These are phyloP conservation scores for Xanthia togata DNA, from an alignment of 2,888 invertebrate genomes.

Conservation along the genomic window DNA sequence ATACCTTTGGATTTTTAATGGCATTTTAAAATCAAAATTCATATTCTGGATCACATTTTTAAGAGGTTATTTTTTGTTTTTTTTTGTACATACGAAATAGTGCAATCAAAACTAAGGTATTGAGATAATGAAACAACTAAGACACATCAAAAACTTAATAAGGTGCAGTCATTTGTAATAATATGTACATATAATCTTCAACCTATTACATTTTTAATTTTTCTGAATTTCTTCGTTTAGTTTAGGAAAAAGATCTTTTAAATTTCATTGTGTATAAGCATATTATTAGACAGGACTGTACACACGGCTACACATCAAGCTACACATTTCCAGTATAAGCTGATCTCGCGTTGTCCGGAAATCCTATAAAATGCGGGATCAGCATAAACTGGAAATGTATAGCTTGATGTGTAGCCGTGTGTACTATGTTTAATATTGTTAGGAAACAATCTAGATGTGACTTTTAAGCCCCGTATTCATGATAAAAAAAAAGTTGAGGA, in stretches of 20 bases:
- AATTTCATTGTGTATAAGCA: background rate
- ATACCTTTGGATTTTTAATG: slow-evolving; percentile 34
- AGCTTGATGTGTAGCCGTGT: no score
- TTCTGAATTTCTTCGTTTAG: background rate
- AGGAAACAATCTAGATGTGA: slow-evolving; percentile 34
- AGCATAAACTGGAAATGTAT: no score
- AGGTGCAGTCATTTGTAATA: background rate
- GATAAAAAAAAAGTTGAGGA: background rate
- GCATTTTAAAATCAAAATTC: slow-evolving; percentile 10
- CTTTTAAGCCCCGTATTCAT: slow-evolving; percentile 6
- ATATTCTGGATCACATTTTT: slow-evolving; percentile 29
- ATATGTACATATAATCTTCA: background rate
- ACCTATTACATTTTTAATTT: background rate
- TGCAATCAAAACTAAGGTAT: slow-evolving; percentile 23
- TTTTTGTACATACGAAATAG: slow-evolving; percentile 38
- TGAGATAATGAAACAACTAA: slow-evolving; percentile 5
- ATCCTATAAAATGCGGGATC: no score
- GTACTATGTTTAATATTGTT: slow-evolving; percentile 33
- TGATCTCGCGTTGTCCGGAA: no score
- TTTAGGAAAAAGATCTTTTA: background rate
- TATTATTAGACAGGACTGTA: slow-evolving; percentile 25
- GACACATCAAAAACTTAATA: slow-evolving; percentile 15
- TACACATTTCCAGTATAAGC: no score
- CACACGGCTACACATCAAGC: no score
- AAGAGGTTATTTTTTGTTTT: background rate